A percentile compares a stretch with the other conserved stretches of the same genome.
These are phyloP conservation scores for Solen grandis DNA, from an alignment of 1,140 invertebrate species.

Conservation along the genomic window DNA sequence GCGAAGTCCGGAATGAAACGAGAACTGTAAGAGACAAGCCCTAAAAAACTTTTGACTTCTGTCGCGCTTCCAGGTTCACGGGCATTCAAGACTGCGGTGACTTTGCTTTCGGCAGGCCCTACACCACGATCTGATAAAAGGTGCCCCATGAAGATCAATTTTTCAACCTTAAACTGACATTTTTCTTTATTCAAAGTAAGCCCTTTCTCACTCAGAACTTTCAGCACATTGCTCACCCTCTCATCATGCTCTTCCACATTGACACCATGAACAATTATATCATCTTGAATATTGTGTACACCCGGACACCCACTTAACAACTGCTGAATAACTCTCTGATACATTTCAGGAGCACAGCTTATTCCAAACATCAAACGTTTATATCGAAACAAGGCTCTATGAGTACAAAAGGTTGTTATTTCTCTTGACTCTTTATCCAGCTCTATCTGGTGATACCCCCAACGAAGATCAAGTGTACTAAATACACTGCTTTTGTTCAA, in stretches of 20 bases:
- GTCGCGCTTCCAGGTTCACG: not conserved
- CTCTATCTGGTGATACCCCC: too few species aligned
- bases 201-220: not conserved
- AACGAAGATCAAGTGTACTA: too few species aligned
- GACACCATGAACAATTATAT: not conserved
- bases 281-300: not conserved
- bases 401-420: not conserved
- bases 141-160: not conserved
- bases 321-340: not conserved
- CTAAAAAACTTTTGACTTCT: not conserved
- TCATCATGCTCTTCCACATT: not conserved
- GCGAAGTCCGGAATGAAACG: not conserved
- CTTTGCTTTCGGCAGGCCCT: not conserved
- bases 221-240: not conserved
- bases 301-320: not conserved
- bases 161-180: not conserved
- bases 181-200: not conserved
- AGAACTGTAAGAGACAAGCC: not conserved
- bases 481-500: conserved; percentile 64
- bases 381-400: too few species aligned
- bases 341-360: too few species aligned
- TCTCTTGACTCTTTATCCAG: too few species aligned
- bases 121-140: not conserved
- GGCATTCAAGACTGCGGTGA: not conserved
- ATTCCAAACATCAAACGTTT: too few species aligned